Evolutionary conservation across 2,888 invertebrate genomes (phyloP).

Genomic region (Diplazon laetatorius): DNA sequence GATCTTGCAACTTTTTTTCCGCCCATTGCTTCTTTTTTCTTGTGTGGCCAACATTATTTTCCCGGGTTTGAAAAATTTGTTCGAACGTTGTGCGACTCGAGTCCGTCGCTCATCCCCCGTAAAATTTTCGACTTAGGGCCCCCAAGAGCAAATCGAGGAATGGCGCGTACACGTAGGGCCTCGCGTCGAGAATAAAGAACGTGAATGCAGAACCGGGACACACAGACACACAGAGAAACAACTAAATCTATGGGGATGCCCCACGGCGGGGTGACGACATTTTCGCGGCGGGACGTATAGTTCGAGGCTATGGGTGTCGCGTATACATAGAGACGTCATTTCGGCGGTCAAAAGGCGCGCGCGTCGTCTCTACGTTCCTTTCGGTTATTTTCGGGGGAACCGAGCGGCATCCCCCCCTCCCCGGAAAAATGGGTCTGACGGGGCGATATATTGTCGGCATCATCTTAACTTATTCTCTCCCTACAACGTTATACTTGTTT

Average conservation of each 20-base stretch:
- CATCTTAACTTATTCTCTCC: neutral
- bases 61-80: conserved; percentile 23
- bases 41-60: too few relatives aligned
- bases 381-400: conserved; percentile 12
- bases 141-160: conserved; percentile 36
- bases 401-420: conserved; percentile 15
- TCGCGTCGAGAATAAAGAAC: conserved; percentile 30
- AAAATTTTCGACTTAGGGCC: conserved; percentile 35
- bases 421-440: conserved; percentile 20
- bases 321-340: conserved; percentile 80
- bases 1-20: too few relatives aligned
- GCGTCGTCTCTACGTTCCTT: conserved; percentile 63
- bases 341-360: conserved; percentile 70
- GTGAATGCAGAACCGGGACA: conserved; percentile 57
- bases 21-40: too few relatives aligned
- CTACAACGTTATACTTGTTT: conserved; percentile 10
- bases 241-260: conserved; percentile 77
- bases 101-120: conserved; percentile 30
- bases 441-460: conserved; percentile 24
- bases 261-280: conserved; percentile 80
- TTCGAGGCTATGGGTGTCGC: conserved; percentile 67
- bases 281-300: conserved; percentile 75
- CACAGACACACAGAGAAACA: too few relatives aligned
- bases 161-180: conserved; percentile 58
- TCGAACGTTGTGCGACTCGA: conserved; percentile 20